A percentile compares a stretch with the other conserved stretches of the same genome.
These are phyloP conservation scores for Ammodytes dubius DNA, from an alignment of 2,113 vertebrate genomes.

Conservation along the genomic window DNA sequence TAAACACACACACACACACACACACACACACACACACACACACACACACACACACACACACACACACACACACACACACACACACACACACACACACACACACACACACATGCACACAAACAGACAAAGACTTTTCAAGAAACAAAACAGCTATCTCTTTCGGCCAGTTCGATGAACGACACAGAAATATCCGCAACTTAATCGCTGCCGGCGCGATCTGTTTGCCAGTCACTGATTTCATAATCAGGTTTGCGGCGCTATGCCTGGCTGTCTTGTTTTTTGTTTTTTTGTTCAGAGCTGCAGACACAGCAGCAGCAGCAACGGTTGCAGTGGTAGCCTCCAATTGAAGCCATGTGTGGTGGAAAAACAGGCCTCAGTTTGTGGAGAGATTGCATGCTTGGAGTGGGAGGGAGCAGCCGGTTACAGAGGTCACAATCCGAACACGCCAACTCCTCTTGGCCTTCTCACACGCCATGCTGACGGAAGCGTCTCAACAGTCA, in stretches of 20 bases:
- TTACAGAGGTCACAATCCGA: slow-evolving; percentile 78
- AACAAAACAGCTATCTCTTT: not conserved
- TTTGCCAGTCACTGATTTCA: slow-evolving; percentile 71
- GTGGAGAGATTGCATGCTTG: slow-evolving; percentile 78
- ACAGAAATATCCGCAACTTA: slow-evolving; percentile 3
- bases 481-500: slow-evolving; percentile 54
- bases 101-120: slow-evolving; percentile 2
- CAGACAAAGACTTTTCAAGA: slow-evolving; percentile 25
- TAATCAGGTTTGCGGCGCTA: slow-evolving; percentile 73
- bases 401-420: slow-evolving; percentile 77
- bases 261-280: slow-evolving; percentile 43
- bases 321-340: slow-evolving; percentile 57
- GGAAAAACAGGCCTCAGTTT: slow-evolving; percentile 79
- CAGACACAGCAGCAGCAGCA: slow-evolving; percentile 69
- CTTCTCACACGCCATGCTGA: slow-evolving; percentile 68
- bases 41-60: slow-evolving; percentile 43
- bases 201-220: slow-evolving; percentile 12
- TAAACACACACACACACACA: slow-evolving; percentile 40
- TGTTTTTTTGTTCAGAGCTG: slow-evolving; percentile 40
- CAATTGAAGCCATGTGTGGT: slow-evolving; percentile 83
- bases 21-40: not conserved
- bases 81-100: slow-evolving; percentile 38
- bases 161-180: not conserved
- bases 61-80: slow-evolving; percentile 38
- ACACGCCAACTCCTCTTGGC: slow-evolving; percentile 74